Evolutionary conservation across 2,113 vertebrate genomes (phyloP), one percentile per base, ranked within the genome.

Genomic region (Tenebrosternarchus preto): DNA sequence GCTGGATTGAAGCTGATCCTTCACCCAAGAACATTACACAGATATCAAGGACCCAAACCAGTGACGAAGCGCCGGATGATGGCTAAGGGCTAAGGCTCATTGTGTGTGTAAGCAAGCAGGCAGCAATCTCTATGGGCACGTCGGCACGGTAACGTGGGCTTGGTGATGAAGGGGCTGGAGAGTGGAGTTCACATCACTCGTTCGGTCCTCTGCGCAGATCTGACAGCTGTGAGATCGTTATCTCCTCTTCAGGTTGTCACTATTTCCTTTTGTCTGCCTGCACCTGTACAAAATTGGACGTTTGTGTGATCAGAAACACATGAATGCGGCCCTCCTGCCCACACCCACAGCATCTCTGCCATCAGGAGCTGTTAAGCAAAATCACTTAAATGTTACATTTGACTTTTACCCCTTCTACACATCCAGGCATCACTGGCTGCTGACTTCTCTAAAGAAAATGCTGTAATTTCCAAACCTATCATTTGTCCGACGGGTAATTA

Each of bases 401-500:
- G 71, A 43, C 19, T 71, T 53, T 74, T 80, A 31, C 29, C 57
- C 70, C 63, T 66, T 7, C 39, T 24, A 67, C 36, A 29, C 53
- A 43, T 73, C 73, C 72, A 50, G 71, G 59, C 57, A 63, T 78
- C 73, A 66, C 29, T 82, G 60, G 61, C 76, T 71, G 69, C 8
- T 79, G 77, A 73, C 80, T 67, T 82, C 64, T 75, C 72, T 76
- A 59, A 66, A 78, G 72, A 63, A 78, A 76, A 75, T 36, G 66
- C 78, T 69, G 55, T 78, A 72, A 80, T 85, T 82, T 82, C 36
- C 80, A 50, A 70, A 82, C 33, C 76, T 76, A 76, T 69, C 71
- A 80, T 82, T 80, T 82, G 31, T 43, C 25, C 59, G 73, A 31
- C 69, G 82, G 50, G 80, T 82, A 85, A 85, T 85, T 82, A 79